A percentile compares a stretch with the other conserved stretches of the same genome.
These are phyloP conservation scores for Morone chrysops DNA, from an alignment of 2,113 vertebrate genomes.

Conservation along the genomic window DNA sequence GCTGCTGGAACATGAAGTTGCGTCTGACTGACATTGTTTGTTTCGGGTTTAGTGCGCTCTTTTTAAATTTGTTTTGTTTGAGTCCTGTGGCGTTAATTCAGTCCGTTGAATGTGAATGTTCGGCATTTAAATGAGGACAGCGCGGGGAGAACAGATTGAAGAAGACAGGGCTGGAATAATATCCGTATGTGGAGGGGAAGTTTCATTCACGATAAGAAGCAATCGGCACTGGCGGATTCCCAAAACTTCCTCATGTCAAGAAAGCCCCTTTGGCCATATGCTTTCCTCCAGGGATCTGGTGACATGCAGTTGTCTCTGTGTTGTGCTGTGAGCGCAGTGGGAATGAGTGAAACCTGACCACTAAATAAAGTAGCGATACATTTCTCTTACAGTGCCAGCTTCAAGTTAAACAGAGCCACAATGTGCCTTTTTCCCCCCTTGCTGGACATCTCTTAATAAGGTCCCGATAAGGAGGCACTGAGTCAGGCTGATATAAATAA, in stretches of 20 bases:
- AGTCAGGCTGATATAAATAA: constrained; percentile 43
- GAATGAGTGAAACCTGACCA: background rate
- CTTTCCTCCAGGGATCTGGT: background rate
- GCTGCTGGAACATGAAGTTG: constrained; percentile 45
- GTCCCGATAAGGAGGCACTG: constrained; percentile 29
- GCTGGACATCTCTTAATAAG: background rate
- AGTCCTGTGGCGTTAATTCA: background rate
- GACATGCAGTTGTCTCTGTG: background rate
- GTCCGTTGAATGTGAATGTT: background rate
- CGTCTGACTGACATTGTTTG: constrained; percentile 51
- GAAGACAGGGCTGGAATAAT: background rate
- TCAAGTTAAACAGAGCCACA: background rate
- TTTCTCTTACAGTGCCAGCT: background rate
- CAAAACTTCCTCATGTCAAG: constrained; percentile 50
- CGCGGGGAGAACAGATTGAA: background rate
- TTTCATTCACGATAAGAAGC: constrained; percentile 44
- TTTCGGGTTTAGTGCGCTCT: constrained; percentile 39
- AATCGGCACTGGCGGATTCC: background rate
- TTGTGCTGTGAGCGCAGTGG: background rate
- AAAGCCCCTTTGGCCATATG: background rate
- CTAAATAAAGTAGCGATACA: background rate
- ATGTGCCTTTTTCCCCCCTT: background rate
- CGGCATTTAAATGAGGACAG: background rate
- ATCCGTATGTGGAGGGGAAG: background rate
- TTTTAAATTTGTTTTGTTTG: background rate